Percentiles rank a stretch among this genome's conserved stretches.
These are phyloP conservation scores for Lepus europaeus DNA, from an alignment of 2,113 vertebrate species.

Conservation along the genomic window DNA sequence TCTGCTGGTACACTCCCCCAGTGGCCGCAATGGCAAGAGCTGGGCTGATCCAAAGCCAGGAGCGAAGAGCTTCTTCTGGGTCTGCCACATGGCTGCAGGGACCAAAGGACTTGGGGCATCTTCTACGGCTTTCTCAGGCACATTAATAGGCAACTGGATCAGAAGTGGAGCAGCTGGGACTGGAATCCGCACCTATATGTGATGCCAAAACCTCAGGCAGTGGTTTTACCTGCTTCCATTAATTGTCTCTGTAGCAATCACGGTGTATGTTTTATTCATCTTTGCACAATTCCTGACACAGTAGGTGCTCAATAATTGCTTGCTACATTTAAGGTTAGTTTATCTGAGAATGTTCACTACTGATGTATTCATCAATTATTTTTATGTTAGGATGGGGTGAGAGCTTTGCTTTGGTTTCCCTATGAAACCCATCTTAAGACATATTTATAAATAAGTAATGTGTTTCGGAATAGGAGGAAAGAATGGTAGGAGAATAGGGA, in stretches of 20 bases:
- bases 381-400: background rate
- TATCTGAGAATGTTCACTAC: background rate
- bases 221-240: background rate
- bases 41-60: too few relatives aligned
- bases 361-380: background rate
- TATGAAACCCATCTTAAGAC: background rate
- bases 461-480: background rate
- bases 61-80: too few relatives aligned
- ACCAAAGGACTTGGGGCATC: too few relatives aligned
- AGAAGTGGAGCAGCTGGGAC: too few relatives aligned
- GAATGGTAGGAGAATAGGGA: background rate
- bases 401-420: conserved; percentile 9
- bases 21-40: too few relatives aligned
- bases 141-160: too few relatives aligned
- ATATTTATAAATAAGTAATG: background rate
- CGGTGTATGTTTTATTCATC: background rate
- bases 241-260: background rate
- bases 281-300: background rate
- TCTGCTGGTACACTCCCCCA: too few relatives aligned
- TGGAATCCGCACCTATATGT: too few relatives aligned
- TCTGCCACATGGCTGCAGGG: too few relatives aligned
- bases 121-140: too few relatives aligned
- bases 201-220: background rate
- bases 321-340: background rate
- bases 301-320: background rate